These are phyloP conservation scores for Cheilosia scutellata DNA, from an alignment of 2,888 invertebrate species.

Conservation along the genomic window DNA sequence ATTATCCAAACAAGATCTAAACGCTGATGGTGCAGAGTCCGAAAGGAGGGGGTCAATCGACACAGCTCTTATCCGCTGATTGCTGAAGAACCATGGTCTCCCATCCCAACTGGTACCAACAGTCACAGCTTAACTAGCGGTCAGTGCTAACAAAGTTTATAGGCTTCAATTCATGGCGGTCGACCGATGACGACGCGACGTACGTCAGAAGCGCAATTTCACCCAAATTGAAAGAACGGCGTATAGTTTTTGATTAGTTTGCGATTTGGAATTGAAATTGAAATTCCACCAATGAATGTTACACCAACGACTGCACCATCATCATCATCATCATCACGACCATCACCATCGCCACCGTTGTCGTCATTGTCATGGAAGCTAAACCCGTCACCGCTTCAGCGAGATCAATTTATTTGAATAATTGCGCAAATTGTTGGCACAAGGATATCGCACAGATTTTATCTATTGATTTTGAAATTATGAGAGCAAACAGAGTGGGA, in stretches of 20 bases:
- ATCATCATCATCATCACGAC: conserved; percentile 16
- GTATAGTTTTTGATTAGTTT: conserved; percentile 65
- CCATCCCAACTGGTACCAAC: conserved; percentile 46
- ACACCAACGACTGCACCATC: conserved; percentile 44
- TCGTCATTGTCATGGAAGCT: conserved; percentile 21
- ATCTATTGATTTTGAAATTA: conserved; percentile 84
- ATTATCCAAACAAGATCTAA: conserved; percentile 70
- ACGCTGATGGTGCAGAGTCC: background rate
- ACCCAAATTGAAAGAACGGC: conserved; percentile 38
- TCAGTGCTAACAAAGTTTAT: conserved; percentile 62
- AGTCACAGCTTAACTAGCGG: conserved; percentile 70
- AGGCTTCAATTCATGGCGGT: conserved; percentile 39
- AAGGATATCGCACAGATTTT: conserved; percentile 78
- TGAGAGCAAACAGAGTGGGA: conserved; percentile 81
- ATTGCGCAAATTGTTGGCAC: conserved; percentile 76
- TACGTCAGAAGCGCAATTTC: conserved; percentile 21
- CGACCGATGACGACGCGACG: background rate
- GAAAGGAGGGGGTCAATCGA: background rate
- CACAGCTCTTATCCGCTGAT: conserved; percentile 60
- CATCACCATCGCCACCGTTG: background rate
- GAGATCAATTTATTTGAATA: conserved; percentile 76
- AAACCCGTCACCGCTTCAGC: conserved; percentile 62
- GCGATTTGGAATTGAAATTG: conserved; percentile 62
- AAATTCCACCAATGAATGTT: conserved; percentile 52
- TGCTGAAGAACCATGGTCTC: conserved; percentile 60